Percentiles rank a stretch among this genome's conserved stretches.
Evolutionary conservation across 2,113 vertebrate species (phyloP).

Genomic region (Puffinus mauretanicus): DNA sequence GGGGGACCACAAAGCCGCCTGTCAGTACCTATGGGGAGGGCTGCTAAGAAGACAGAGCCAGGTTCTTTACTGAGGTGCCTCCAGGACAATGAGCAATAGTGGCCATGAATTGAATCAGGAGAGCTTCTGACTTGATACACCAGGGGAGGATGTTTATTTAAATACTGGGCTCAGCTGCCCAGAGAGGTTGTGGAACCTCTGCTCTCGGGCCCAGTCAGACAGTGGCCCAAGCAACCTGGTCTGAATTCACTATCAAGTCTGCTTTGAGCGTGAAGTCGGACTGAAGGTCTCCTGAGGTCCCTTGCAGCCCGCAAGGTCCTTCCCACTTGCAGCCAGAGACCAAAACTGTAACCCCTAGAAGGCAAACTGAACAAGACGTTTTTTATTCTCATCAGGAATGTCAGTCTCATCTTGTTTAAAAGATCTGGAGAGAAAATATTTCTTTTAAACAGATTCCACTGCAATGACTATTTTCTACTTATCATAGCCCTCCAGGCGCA

Average conservation of each 20-base stretch:
- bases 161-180: not conserved
- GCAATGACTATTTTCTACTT: not conserved
- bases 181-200: not conserved
- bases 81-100: not conserved
- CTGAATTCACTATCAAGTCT: not conserved
- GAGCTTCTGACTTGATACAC: not conserved
- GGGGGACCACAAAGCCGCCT: not conserved
- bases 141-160: fast-evolving
- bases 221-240: not conserved
- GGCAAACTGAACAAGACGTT: not conserved
- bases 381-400: not conserved
- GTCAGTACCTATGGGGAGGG: not conserved
- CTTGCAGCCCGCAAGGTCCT: not conserved
- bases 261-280: not conserved
- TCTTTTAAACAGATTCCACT: not conserved
- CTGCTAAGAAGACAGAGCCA: not conserved
- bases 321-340: not conserved
- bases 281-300: not conserved
- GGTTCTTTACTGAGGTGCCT: not conserved
- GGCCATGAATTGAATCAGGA: fast-evolving
- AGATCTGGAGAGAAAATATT: not conserved
- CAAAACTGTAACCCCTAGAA: not conserved
- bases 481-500: not conserved
- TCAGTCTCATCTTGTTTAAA: not conserved
- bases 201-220: not conserved